phyloP scores from a whole-genome alignment of 2,113 vertebrate species.

The Dromiciops gliroides region DNA sequence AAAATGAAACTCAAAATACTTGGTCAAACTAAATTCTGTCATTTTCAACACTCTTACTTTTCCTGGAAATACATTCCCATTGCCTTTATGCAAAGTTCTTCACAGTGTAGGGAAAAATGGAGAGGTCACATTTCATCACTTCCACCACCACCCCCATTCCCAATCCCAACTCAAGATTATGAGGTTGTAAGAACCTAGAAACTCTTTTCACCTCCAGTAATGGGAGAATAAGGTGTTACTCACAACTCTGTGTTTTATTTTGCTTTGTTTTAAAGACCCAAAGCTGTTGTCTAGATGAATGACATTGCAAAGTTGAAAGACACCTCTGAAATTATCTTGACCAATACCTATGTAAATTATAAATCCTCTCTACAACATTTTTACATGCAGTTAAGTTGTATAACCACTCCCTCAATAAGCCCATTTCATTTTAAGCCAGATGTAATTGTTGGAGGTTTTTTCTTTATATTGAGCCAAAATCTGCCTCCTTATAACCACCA shows the following conservation, averaged over 20 bases:
- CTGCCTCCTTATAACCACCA: not conserved
- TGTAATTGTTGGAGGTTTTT: not conserved
- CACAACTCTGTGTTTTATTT: not conserved
- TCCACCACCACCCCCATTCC: not conserved
- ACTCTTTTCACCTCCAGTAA: not conserved
- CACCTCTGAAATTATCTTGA: no score
- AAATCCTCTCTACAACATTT: not conserved
- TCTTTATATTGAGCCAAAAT: not conserved
- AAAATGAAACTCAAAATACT: not conserved
- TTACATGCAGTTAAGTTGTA: not conserved
- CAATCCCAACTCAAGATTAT: not conserved
- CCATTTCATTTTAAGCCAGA: not conserved
- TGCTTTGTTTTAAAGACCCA: not conserved
- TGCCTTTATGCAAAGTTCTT: not conserved
- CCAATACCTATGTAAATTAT: not conserved
- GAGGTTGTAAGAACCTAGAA: not conserved
- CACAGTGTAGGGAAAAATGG: not conserved
- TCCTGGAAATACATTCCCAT: constrained; percentile 27
- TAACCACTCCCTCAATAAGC: not conserved
- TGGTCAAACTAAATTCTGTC: constrained; percentile 21
- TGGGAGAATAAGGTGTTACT: not conserved
- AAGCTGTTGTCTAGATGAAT: not conserved
- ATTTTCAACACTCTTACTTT: constrained; percentile 23
- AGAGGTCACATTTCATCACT: not conserved
- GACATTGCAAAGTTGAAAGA: not conserved